A percentile compares a stretch with the other conserved stretches of the same genome.
phyloP scores from a whole-genome alignment of 1,140 invertebrate genomes.

The Trichonephila clavipes region DNA sequence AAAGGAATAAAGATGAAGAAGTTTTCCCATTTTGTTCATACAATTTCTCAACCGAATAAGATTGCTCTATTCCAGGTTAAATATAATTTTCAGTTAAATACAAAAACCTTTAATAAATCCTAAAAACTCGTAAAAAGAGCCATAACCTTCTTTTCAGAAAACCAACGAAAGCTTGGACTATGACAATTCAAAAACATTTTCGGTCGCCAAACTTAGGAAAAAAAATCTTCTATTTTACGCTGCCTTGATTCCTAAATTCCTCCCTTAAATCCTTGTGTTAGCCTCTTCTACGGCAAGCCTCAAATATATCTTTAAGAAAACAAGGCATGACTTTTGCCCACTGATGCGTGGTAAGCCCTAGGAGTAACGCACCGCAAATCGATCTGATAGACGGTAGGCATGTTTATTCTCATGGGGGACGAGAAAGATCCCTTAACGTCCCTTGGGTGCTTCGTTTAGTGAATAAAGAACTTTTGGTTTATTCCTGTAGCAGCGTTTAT shows the following conservation, averaged over 20 bases:
- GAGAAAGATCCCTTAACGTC: slow-evolving; percentile 15
- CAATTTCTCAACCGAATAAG: too few relatives aligned
- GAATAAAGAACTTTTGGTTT: slow-evolving; percentile 54
- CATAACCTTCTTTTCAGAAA: not conserved
- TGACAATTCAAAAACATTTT: slow-evolving; percentile 34
- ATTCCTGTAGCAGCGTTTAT: slow-evolving; percentile 11
- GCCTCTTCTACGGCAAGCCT: not conserved
- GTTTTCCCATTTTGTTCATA: too few relatives aligned
- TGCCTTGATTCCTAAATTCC: slow-evolving; percentile 13
- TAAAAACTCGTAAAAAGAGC: not conserved
- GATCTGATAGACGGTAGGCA: slow-evolving; percentile 56
- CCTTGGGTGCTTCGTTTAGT: slow-evolving; percentile 44
- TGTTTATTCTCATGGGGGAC: slow-evolving; percentile 28
- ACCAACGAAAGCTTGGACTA: not conserved
- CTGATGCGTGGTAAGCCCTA: slow-evolving; percentile 51
- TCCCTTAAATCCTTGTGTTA: slow-evolving; percentile 50
- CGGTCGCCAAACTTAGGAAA: not conserved
- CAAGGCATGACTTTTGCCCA: slow-evolving; percentile 55
- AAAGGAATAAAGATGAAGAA: too few relatives aligned
- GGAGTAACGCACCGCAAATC: slow-evolving; percentile 59
- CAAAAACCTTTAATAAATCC: not conserved
- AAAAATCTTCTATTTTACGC: slow-evolving; percentile 50
- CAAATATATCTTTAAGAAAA: slow-evolving; percentile 64
- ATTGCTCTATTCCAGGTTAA: too few relatives aligned
- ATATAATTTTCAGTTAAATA: too few relatives aligned